These are phyloP conservation scores for Lepidocolaptes lacrymiger DNA, from an alignment of 2,797 vertebrate genomes.

Conservation along the genomic window DNA sequence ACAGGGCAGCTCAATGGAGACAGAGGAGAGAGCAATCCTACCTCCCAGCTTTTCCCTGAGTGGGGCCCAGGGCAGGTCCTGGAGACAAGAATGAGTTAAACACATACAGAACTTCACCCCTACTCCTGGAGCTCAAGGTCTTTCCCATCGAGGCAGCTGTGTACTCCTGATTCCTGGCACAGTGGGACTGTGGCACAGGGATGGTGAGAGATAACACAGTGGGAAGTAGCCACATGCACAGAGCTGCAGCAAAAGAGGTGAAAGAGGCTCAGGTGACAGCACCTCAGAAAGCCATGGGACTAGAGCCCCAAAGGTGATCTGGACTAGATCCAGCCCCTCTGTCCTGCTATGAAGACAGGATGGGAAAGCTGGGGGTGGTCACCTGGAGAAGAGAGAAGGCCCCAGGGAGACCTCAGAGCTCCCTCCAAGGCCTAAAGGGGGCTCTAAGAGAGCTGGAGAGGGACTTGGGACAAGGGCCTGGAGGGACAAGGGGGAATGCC, in stretches of 20 bases:
- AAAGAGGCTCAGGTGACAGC: not conserved
- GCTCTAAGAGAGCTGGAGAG: not conserved
- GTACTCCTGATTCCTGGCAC: not conserved
- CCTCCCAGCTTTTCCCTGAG: not conserved
- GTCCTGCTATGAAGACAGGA: not conserved
- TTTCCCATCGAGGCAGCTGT: not conserved
- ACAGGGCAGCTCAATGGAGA: not conserved
- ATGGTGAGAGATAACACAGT: accelerated
- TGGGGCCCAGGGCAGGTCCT: not conserved
- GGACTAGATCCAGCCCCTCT: not conserved
- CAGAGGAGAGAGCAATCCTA: not conserved
- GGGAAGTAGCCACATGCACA: not conserved
- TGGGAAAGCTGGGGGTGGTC: not conserved
- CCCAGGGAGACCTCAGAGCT: not conserved
- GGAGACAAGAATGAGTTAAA: not conserved
- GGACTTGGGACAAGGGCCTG: not conserved
- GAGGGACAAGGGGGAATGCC: not conserved
- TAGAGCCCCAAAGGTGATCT: not conserved
- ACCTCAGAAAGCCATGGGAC: not conserved
- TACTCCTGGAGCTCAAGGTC: not conserved
- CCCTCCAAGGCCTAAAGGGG: not conserved
- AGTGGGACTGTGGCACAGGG: not conserved
- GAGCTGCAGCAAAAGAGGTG: not conserved
- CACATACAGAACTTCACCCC: not conserved
- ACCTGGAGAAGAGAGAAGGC: not conserved